Evolutionary conservation across 2,113 vertebrate genomes (phyloP).

Genomic region (Triplophysa siluroides): DNA sequence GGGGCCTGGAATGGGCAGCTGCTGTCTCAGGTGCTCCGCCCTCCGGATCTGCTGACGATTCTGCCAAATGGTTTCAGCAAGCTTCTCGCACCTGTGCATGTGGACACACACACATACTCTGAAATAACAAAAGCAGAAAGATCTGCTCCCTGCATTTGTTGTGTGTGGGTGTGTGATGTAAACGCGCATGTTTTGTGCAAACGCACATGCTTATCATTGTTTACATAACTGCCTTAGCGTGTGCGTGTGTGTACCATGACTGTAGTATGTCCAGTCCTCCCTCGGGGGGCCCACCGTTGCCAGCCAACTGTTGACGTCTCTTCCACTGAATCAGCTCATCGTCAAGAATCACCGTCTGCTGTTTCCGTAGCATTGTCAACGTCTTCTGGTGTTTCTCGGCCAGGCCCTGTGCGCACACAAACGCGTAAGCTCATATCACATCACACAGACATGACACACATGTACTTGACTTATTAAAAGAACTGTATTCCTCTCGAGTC

Average conservation of each 20-base stretch:
- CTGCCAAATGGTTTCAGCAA: constrained; percentile 96
- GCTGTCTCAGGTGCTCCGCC: constrained; percentile 92
- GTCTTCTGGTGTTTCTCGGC: constrained; percentile 98
- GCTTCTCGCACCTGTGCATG: constrained; percentile 89
- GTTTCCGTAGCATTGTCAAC: constrained; percentile 91
- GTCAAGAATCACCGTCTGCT: constrained; percentile 94
- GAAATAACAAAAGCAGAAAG: neutral
- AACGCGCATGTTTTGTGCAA: constrained; percentile 12
- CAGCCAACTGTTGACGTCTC: constrained; percentile 93
- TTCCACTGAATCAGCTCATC: constrained; percentile 98
- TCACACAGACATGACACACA: constrained; percentile 18
- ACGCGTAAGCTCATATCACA: constrained; percentile 25
- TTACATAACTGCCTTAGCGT: constrained; percentile 4
- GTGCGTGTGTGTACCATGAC: constrained; percentile 77
- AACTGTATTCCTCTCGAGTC: neutral
- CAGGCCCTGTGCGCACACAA: constrained; percentile 74
- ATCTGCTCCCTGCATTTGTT: neutral
- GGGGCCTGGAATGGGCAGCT: constrained; percentile 91
- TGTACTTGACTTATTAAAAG: neutral
- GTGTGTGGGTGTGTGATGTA: constrained; percentile 5
- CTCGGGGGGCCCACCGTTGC: constrained; percentile 91
- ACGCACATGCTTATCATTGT: neutral
- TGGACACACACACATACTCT: constrained; percentile 31
- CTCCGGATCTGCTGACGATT: constrained; percentile 96
- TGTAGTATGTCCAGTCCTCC: constrained; percentile 93